These are phyloP conservation scores for Pterostichus niger DNA, from an alignment of 2,888 invertebrate species.

Conservation along the genomic window DNA sequence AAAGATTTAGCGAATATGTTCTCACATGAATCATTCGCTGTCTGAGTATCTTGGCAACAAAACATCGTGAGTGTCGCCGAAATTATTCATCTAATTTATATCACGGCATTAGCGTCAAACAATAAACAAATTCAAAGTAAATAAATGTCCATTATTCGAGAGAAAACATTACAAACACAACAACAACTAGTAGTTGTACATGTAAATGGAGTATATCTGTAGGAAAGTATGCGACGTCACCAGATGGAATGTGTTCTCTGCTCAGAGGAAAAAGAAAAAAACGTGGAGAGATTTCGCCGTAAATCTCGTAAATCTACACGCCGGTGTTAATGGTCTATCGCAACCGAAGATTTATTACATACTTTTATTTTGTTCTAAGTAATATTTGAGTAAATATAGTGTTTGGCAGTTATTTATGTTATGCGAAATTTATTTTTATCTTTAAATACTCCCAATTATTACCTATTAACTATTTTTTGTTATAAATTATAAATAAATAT, in stretches of 20 bases:
- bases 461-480: background rate
- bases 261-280: slow-evolving; percentile 1
- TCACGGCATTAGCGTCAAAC: slow-evolving; percentile 37
- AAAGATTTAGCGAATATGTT: too few relatives aligned
- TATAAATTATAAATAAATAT: too few relatives aligned
- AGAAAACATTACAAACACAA: slow-evolving; percentile 8
- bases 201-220: slow-evolving; percentile 6
- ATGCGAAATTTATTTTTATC: background rate
- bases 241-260: slow-evolving; percentile 2
- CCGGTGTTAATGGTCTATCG: slow-evolving; percentile 20
- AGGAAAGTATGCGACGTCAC: background rate
- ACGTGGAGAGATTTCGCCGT: slow-evolving; percentile 10
- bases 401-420: slow-evolving; percentile 27
- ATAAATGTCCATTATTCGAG: slow-evolving; percentile 40
- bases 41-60: background rate
- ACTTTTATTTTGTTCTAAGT: slow-evolving; percentile 36
- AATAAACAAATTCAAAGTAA: slow-evolving; percentile 54
- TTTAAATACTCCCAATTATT: background rate
- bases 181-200: too few relatives aligned
- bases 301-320: slow-evolving; percentile 13
- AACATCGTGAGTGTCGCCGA: slow-evolving; percentile 30
- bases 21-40: too few relatives aligned
- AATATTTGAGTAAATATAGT: slow-evolving; percentile 46
- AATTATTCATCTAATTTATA: slow-evolving; percentile 38
- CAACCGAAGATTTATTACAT: slow-evolving; percentile 26